Evolutionary conservation across 2,113 vertebrate genomes (phyloP), one percentile per base, ranked within the genome.

Genomic region (Brachyistius frenatus): DNA sequence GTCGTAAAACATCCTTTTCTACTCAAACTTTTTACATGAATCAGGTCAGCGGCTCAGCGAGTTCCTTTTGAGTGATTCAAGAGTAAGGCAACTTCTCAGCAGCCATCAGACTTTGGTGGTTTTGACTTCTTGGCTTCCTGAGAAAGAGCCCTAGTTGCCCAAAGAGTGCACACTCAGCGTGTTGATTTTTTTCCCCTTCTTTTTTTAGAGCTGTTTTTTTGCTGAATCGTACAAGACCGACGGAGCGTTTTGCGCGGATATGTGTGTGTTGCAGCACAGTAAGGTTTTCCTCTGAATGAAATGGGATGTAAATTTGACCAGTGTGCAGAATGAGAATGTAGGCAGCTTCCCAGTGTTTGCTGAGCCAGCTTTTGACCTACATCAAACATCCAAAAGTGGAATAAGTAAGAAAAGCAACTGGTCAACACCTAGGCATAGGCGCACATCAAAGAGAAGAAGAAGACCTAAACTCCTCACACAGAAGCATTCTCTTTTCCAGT

Each of bases 291-390:
- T 53, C 56, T 80, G 87, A 83, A 89, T 89, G 71, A 90, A 91
- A 89, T 85, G 78, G 76, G 82, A 91, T 90, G 87, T 85, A 88
- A 89, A 92, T 91, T 84, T 88, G 83, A 91, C 81, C 86, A 79
- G 76, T 31, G 33, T 84, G 86, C 80, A 88, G 81, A 89, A 89
- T 89, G 50, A 84, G 62, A 84, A 84, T 76, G 53, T 44, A 57
- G 70, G 66, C 73, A 56, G 46, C 44, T 76, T 85, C 63, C 75
- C 50, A 62, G 61, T 61, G 46, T 84, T 78, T 90, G 92, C 89
- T 89, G 91, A 93, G 88, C 68, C 79, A 90, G 89, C 88, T 0
- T 66, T 88, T 86, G 83, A 88, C 86, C 86, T 63, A 84, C 82
- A 89, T 86, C 81, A 81, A 77, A 88, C 87, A 83, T 83, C 81